These are phyloP conservation scores for Elaeidobius kamerunicus DNA, from an alignment of 2,888 invertebrate species.

Conservation along the genomic window DNA sequence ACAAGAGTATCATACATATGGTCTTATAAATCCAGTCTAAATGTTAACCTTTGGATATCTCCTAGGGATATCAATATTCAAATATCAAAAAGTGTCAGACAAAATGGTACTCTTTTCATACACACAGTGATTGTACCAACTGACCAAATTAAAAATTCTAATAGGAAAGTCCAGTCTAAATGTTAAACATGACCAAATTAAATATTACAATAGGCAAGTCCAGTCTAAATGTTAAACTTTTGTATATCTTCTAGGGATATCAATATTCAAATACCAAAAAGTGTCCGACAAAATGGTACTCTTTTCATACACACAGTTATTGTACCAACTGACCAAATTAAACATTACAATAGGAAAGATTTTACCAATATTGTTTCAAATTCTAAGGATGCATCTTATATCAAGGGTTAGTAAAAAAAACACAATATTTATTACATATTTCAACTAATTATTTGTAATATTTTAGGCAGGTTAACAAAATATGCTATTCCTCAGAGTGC, in stretches of 20 bases:
- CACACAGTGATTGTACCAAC: slow-evolving; percentile 68
- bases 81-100: slow-evolving; percentile 70
- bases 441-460: neutral
- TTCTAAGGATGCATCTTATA: slow-evolving; percentile 59
- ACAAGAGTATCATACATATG: too few species aligned
- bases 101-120: slow-evolving; percentile 82
- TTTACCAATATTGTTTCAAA: slow-evolving; percentile 56
- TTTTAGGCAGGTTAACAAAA: slow-evolving; percentile 61
- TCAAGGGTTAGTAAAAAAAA: slow-evolving; percentile 48
- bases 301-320: slow-evolving; percentile 74
- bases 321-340: slow-evolving; percentile 53
- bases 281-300: slow-evolving; percentile 81
- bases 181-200: too few species aligned
- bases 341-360: too few species aligned
- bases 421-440: neutral
- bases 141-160: slow-evolving; percentile 46
- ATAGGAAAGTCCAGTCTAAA: too few species aligned
- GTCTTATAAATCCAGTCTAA: too few species aligned
- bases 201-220: too few species aligned
- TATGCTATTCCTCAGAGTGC: slow-evolving; percentile 72
- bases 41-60: too few species aligned
- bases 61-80: slow-evolving; percentile 64
- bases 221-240: too few species aligned
- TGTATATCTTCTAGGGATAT: slow-evolving; percentile 64
- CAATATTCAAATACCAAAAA: slow-evolving; percentile 65